Base-by-base conservation (phyloP, 2,888 invertebrate genomes). In the Adelognathus sp. region DNA sequence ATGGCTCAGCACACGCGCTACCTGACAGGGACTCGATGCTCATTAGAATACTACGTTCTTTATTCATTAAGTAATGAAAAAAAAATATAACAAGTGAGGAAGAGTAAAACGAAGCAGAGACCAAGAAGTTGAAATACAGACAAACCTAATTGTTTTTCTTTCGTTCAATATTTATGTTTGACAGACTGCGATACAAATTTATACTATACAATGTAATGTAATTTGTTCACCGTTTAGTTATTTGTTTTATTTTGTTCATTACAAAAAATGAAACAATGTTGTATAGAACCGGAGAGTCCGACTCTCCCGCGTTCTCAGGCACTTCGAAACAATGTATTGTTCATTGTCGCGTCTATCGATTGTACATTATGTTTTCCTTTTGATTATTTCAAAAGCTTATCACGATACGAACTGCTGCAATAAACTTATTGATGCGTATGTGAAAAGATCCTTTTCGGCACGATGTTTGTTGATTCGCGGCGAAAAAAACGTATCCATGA, bases 1-100 rank as follows among this genome's bases (percentile, higher is more conserved):
- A 69, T 78, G 61, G 67, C 75, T 29, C 73, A 50, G 3, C 24
- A 50, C 24, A 76, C 76, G 80, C 71, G 76, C 76, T 76, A 80
- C 60, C 70, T 60, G 69, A 64, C 64, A 61, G 61, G 36, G 63
- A 76, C 70, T 64, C 69, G 78, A 74, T 78, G 78, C 78, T 78
- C 74, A 78, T 78, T 73, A 78, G 60, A 60, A 44, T 60, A 36
- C 54, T 63, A 66, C 78, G 70, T 39, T 70, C 41, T 78, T 39
- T 58, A 74, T 54, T 70, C 66, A 69, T 7, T 67, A 67, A 61
- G 41, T 36, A 54, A 66, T 64, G 39, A 67, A 54, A 44, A 18
- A 31, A 41, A 41, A 18, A 46, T 16, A 33, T 58, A 31, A 72
- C n/a, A n/a, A n/a, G n/a, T n/a, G n/a, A n/a, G n/a, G n/a, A n/a